Percentiles rank a stretch among this genome's conserved stretches.
phyloP scores from a whole-genome alignment of 2,888 invertebrate genomes.

The Phengaris arion region DNA sequence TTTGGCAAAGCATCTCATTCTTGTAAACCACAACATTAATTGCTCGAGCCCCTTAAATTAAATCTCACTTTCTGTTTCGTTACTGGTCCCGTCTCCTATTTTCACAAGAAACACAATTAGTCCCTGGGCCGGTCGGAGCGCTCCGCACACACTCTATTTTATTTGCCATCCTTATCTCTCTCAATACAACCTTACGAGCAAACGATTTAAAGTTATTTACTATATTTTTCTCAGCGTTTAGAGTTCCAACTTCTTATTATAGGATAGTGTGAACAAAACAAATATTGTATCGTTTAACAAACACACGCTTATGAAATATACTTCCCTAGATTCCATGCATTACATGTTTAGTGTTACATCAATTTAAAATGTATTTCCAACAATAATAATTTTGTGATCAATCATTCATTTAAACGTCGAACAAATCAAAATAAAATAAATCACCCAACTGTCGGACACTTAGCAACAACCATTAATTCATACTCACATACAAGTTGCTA shows the following conservation, averaged over 20 bases:
- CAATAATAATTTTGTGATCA: background rate
- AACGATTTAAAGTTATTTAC: background rate
- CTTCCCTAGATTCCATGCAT: background rate
- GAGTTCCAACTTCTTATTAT: background rate
- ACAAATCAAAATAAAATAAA: constrained; percentile 23
- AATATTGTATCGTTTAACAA: too few relatives aligned
- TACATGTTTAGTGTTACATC: background rate
- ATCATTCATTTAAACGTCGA: constrained; percentile 2
- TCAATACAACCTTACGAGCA: constrained; percentile 3
- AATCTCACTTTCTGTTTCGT: constrained; percentile 1
- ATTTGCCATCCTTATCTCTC: constrained; percentile 7
- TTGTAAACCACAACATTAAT: background rate
- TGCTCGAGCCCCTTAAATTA: background rate
- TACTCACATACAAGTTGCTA: background rate
- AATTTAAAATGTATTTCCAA: background rate
- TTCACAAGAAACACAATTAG: constrained; percentile 25
- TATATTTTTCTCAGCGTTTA: background rate
- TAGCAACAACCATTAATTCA: constrained; percentile 11
- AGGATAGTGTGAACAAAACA: background rate
- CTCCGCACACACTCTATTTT: constrained; percentile 1
- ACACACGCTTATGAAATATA: background rate
- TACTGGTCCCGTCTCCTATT: background rate
- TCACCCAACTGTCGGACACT: constrained; percentile 22
- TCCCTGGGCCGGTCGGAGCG: background rate
- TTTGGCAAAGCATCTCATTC: background rate